Evolutionary conservation across 2,113 vertebrate genomes (phyloP).

Genomic region (Mus pahari): DNA sequence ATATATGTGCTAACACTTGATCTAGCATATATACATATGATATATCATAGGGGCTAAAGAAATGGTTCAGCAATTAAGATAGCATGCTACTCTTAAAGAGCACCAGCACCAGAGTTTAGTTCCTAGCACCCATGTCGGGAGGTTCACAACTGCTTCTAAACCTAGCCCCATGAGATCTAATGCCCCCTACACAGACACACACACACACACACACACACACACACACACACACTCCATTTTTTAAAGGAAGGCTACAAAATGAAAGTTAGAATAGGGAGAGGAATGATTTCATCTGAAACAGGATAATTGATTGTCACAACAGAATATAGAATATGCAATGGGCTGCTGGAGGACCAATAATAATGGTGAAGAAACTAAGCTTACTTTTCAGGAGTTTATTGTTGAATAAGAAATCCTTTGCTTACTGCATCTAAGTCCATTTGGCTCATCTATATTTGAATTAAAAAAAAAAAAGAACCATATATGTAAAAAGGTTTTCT

Average conservation of each 20-base stretch:
- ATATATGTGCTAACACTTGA: no score
- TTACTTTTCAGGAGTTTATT: constrained; percentile 12
- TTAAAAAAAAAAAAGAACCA: neutral
- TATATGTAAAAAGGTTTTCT: constrained; percentile 9
- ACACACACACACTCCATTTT: neutral
- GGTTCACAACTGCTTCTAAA: neutral
- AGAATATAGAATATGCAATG: neutral
- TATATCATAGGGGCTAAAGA: neutral
- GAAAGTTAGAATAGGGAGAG: neutral
- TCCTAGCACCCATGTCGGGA: neutral
- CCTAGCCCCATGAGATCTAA: neutral
- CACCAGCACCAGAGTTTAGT: neutral
- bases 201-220: neutral
- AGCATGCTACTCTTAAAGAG: neutral
- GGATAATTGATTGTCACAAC: neutral
- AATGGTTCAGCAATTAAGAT: neutral
- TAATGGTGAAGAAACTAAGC: neutral
- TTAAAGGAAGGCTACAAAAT: neutral
- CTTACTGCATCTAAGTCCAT: constrained; percentile 31
- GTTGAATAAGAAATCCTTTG: neutral
- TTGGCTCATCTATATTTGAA: constrained; percentile 43
- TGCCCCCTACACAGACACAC: neutral
- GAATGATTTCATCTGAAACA: constrained; percentile 4
- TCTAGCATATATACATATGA: no score
- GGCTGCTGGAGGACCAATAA: constrained; percentile 21